phyloP scores from a whole-genome alignment of 2,797 vertebrate genomes.

The Coendou prehensilis region DNA sequence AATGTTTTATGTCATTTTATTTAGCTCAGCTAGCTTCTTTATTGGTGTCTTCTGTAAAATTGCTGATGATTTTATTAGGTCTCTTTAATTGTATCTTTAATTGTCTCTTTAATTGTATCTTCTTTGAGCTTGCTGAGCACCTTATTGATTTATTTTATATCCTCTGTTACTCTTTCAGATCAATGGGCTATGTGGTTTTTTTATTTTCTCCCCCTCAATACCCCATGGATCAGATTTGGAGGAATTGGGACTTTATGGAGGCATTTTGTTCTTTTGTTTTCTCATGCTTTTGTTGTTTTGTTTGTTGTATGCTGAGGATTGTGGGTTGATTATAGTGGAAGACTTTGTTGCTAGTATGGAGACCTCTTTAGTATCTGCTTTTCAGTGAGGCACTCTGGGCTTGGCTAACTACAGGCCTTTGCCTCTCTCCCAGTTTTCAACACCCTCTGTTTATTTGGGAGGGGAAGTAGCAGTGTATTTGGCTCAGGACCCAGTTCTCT shows the following conservation, averaged over 20 bases:
- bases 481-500: not conserved
- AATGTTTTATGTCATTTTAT: not conserved
- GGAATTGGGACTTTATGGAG: not conserved
- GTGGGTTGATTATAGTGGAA: not conserved
- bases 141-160: not conserved
- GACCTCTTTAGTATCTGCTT: not conserved
- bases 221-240: not conserved
- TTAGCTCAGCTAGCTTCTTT: not conserved
- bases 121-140: not conserved
- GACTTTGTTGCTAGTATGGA: not conserved
- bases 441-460: not conserved
- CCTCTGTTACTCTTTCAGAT: not conserved
- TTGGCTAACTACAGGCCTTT: not conserved
- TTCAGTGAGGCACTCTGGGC: not conserved
- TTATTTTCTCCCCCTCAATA: not conserved
- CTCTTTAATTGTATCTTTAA: no score
- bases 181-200: not conserved
- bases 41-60: not conserved
- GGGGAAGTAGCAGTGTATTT: not conserved
- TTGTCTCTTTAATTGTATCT: no score
- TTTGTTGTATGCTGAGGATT: not conserved
- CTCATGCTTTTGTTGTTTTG: not conserved
- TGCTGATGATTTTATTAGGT: not conserved
- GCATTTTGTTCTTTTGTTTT: not conserved
- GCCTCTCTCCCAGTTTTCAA: not conserved